These are phyloP conservation scores for Bubo blakistoni DNA, from an alignment of 2,113 vertebrate species.

Conservation along the genomic window DNA sequence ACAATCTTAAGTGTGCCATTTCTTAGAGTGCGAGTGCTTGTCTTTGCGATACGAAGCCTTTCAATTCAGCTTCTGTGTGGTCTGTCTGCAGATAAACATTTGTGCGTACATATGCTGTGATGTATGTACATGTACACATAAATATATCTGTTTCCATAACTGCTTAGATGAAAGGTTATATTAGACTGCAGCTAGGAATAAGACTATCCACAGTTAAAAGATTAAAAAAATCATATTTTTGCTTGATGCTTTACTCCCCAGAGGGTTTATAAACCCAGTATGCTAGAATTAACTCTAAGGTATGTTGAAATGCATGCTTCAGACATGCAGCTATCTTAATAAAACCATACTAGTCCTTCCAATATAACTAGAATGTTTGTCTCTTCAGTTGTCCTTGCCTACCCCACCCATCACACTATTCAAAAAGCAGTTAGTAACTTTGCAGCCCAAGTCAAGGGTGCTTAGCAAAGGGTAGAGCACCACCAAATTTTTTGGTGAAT, in stretches of 20 bases:
- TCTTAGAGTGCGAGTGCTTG: neutral
- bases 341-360: neutral
- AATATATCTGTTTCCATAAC: neutral
- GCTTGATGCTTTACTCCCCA: neutral
- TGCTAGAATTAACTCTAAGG: neutral
- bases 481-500: neutral
- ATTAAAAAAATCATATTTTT: neutral
- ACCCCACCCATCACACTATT: neutral
- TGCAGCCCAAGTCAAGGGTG: neutral
- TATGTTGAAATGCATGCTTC: neutral
- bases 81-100: constrained; percentile 25
- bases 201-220: neutral
- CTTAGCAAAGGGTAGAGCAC: neutral
- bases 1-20: neutral
- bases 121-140: neutral
- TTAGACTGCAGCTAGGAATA: neutral
- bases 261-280: neutral
- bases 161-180: neutral
- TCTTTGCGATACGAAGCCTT: neutral
- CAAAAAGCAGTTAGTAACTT: neutral
- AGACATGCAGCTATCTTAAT: neutral
- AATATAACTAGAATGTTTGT: neutral
- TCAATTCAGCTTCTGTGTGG: neutral
- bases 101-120: neutral
- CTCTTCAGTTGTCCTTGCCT: neutral